Evolutionary conservation across 1,140 invertebrate genomes (phyloP).

Genomic region (Wiebesia pumilae): DNA sequence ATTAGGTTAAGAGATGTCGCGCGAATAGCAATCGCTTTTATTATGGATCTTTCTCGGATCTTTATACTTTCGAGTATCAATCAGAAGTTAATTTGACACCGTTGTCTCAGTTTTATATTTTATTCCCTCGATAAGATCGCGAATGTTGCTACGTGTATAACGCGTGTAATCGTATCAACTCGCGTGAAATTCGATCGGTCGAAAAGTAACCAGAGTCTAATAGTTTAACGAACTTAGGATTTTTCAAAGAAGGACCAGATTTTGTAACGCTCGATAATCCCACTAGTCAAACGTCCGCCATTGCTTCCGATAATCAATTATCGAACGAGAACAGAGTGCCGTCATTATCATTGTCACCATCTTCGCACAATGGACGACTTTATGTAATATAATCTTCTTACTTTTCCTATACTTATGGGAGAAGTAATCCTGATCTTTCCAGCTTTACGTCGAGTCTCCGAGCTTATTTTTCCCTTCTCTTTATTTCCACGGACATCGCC

Average conservation of each 20-base stretch:
- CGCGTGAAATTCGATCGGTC: neutral
- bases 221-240: conserved; percentile 34
- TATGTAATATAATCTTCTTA: conserved; percentile 53
- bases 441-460: conserved; percentile 41
- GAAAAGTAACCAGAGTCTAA: conserved; percentile 15
- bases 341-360: conserved; percentile 50
- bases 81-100: conserved; percentile 9
- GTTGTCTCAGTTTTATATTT: neutral
- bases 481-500: conserved; percentile 42
- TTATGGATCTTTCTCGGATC: conserved; percentile 5
- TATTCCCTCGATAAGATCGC: neutral
- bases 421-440: conserved; percentile 51
- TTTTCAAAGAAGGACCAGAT: conserved; percentile 27
- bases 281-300: conserved; percentile 18
- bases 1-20: conserved; percentile 16
- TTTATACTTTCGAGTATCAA: conserved; percentile 17
- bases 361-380: conserved; percentile 35
- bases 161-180: neutral
- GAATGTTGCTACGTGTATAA: neutral
- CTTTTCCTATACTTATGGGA: conserved; percentile 41
- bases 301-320: conserved; percentile 48
- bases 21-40: conserved; percentile 26
- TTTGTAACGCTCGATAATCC: conserved; percentile 26
- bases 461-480: conserved; percentile 37
- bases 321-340: conserved; percentile 6